Evolutionary conservation across 1,140 invertebrate genomes (phyloP).

Genomic region (Atta cephalotes): DNA sequence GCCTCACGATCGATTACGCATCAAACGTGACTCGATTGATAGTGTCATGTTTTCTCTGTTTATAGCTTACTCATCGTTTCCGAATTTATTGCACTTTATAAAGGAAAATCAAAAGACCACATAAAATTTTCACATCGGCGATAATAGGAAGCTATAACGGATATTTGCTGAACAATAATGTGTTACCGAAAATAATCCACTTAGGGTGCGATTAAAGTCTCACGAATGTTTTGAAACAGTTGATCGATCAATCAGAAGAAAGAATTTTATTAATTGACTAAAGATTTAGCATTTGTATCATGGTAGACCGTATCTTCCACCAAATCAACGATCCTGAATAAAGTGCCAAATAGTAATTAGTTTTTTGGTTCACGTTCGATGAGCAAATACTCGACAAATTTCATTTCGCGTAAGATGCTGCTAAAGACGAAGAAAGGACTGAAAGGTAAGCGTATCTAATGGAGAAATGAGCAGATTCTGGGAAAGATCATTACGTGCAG

Average conservation of each 20-base stretch:
- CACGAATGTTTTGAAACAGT: too few relatives aligned
- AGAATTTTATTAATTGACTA: too few relatives aligned
- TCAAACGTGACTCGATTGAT: slow-evolving; percentile 22
- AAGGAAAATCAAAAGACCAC: background rate
- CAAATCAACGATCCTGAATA: background rate
- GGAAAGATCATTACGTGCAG: slow-evolving; percentile 37
- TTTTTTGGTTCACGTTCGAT: slow-evolving; percentile 55
- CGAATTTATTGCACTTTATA: slow-evolving; percentile 6
- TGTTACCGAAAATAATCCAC: background rate
- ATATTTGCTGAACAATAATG: background rate
- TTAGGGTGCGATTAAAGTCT: background rate
- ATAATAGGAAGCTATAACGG: background rate
- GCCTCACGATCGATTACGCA: slow-evolving; percentile 26
- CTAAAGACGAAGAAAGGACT: slow-evolving; percentile 7
- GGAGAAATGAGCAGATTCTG: slow-evolving; percentile 1
- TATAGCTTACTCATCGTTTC: background rate
- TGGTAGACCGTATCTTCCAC: background rate
- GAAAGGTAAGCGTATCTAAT: background rate
- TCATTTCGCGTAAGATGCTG: slow-evolving; percentile 26
- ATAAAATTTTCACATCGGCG: background rate
- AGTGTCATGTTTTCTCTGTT: background rate
- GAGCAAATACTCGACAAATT: slow-evolving; percentile 65
- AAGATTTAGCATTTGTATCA: too few relatives aligned
- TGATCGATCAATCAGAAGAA: too few relatives aligned
- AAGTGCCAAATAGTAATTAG: slow-evolving; percentile 47